Percentiles rank a stretch among this genome's conserved stretches.
Conservation (phyloP, 2,888 invertebrate species). For the Leptinotarsa peninsularis region DNA sequence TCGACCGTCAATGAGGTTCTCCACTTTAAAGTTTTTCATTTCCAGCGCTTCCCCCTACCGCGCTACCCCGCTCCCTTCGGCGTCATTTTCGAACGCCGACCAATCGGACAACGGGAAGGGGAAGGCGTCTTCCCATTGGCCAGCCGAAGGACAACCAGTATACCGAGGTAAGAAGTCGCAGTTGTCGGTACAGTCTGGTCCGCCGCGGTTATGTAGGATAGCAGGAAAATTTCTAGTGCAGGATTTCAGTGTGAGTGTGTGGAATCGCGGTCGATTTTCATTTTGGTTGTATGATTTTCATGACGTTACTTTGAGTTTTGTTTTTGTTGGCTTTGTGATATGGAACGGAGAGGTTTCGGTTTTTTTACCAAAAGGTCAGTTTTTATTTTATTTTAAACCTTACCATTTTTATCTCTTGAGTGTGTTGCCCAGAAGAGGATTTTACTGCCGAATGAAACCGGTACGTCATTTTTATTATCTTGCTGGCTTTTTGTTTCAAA, state of each 20-base stretch:
- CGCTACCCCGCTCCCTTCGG: constrained; percentile 39
- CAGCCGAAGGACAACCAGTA: constrained; percentile 61
- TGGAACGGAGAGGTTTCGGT: constrained; percentile 85
- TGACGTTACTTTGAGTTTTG: constrained; percentile 30
- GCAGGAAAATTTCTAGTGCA: constrained; percentile 31
- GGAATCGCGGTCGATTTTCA: constrained; percentile 11
- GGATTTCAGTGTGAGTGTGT: constrained; percentile 22
- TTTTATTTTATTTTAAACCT: constrained; percentile 67
- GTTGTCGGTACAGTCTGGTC: constrained; percentile 43
- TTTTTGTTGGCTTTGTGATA: constrained; percentile 68
- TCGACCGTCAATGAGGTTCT: constrained; percentile 57
- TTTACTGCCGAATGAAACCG: constrained; percentile 25
- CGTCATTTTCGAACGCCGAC: constrained; percentile 59
- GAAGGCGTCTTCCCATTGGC: constrained; percentile 57
- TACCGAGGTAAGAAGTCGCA: constrained; percentile 28
- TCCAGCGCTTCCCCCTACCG: constrained; percentile 36
- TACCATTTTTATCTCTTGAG: constrained; percentile 58
- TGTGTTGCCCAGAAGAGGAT: constrained; percentile 26
- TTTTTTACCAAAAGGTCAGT: constrained; percentile 86
- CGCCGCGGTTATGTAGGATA: constrained; percentile 41
- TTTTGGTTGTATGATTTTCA: constrained; percentile 26
- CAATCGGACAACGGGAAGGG: constrained; percentile 61
- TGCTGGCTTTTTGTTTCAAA: constrained; percentile 50
- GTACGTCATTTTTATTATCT: constrained; percentile 44
- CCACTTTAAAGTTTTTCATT: constrained; percentile 53